Conservation (phyloP, 2,113 vertebrate species). For the Electrona antarctica region DNA sequence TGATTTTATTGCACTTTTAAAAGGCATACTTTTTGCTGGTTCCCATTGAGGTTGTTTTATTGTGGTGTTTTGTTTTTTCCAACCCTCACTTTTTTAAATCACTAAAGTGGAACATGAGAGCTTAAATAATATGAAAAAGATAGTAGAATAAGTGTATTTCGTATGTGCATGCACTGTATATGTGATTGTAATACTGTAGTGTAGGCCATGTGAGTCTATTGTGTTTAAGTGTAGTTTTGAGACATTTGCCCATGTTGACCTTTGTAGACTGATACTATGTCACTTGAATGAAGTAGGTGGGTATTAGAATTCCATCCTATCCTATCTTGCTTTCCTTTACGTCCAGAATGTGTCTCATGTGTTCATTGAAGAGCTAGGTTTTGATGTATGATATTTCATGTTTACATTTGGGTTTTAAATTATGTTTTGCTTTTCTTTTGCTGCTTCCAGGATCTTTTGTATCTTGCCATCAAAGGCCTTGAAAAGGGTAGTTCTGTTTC, state of each 20-base stretch:
- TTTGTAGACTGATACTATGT: neutral
- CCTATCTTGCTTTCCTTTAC: neutral
- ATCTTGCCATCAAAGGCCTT: constrained; percentile 4
- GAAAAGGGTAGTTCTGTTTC: neutral
- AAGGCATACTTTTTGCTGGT: constrained; percentile 8
- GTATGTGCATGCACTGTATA: constrained; percentile 37
- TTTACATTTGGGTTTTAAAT: constrained; percentile 61
- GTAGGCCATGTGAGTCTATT: neutral
- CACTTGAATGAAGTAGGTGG: constrained; percentile 17
- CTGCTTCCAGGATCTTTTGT: constrained; percentile 35
- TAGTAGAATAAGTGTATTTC: constrained; percentile 5
- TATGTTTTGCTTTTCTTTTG: constrained; percentile 24
- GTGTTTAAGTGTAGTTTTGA: neutral
- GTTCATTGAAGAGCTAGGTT: constrained; percentile 20
- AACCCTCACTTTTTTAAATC: neutral
- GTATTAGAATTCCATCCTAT: neutral
- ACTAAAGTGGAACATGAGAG: neutral
- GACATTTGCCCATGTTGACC: no score
- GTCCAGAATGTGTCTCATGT: constrained; percentile 4
- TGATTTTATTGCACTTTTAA: constrained; percentile 40
- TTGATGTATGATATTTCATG: constrained; percentile 40
- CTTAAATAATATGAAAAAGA: neutral
- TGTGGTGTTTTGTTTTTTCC: neutral
- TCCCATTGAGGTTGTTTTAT: constrained; percentile 10
- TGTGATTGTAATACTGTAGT: constrained; percentile 7